Evolutionary conservation across 1,140 invertebrate species (phyloP).

Genomic region (Meloidogyne exigua): DNA sequence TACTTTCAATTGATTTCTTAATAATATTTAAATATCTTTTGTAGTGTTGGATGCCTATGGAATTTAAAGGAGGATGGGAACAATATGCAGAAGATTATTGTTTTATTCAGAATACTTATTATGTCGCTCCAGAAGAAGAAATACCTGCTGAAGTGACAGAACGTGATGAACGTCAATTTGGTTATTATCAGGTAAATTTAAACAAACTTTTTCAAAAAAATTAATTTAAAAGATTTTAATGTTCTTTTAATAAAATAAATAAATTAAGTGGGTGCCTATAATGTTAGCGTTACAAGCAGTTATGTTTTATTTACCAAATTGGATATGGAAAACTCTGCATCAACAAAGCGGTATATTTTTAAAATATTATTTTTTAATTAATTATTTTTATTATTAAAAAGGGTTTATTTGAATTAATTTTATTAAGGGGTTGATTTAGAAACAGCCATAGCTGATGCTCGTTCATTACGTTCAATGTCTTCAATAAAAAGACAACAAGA

Average conservation of each 20-base stretch:
- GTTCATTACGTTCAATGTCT: constrained; percentile 41
- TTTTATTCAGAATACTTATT: constrained; percentile 64
- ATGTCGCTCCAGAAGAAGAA: constrained; percentile 55
- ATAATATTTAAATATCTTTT: constrained; percentile 36
- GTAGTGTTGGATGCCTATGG: constrained; percentile 63
- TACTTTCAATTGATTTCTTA: not conserved
- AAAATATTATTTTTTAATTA: not conserved
- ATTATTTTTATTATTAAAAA: not conserved
- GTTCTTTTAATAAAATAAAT: not conserved
- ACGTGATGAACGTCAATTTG: constrained; percentile 55
- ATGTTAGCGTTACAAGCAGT: constrained; percentile 67
- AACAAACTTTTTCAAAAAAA: constrained; percentile 1
- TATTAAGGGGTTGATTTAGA: constrained; percentile 53
- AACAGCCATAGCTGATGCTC: constrained; percentile 55
- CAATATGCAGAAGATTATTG: constrained; percentile 60
- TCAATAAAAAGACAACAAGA: constrained; percentile 47
- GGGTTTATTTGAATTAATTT: too few species aligned
- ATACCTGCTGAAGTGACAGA: constrained; percentile 56
- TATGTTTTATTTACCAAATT: constrained; percentile 67
- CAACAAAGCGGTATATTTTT: constrained; percentile 65
- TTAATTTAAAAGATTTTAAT: too few species aligned
- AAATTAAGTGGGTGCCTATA: constrained; percentile 61
- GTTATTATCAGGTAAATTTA: constrained; percentile 58
- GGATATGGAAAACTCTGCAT: constrained; percentile 68
- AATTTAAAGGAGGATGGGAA: constrained; percentile 63